A percentile compares a stretch with the other conserved stretches of the same genome.
phyloP scores from a whole-genome alignment of 2,113 vertebrate species.

The Martes martes region DNA sequence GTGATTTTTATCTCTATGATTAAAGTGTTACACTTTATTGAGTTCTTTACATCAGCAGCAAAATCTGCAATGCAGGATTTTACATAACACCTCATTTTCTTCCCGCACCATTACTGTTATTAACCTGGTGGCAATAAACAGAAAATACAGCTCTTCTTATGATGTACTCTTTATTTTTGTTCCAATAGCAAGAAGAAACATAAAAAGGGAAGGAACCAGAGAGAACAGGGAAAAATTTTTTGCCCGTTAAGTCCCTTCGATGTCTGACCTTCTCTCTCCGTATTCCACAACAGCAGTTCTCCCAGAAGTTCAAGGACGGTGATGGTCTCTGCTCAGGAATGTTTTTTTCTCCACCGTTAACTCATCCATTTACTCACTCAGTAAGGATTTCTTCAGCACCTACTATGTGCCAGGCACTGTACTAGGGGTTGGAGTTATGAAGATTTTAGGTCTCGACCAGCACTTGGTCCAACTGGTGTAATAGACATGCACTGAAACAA shows the following conservation, averaged over 20 bases:
- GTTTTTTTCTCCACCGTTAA: not conserved
- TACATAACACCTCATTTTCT: slow-evolving; percentile 86
- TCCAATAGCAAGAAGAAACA: not conserved
- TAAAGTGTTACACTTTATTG: slow-evolving; percentile 87
- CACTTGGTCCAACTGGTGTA: not conserved
- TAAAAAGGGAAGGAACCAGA: not conserved
- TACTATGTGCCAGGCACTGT: not conserved
- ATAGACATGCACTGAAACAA: not conserved
- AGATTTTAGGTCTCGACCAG: not conserved
- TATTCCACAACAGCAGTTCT: not conserved
- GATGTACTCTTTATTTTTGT: slow-evolving; percentile 67
- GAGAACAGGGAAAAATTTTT: not conserved
- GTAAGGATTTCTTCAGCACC: not conserved
- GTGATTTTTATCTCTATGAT: slow-evolving; percentile 88
- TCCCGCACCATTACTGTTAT: slow-evolving; percentile 82
- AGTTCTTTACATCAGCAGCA: slow-evolving; percentile 85
- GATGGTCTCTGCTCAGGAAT: not conserved
- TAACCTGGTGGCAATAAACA: slow-evolving; percentile 85
- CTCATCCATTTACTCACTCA: not conserved
- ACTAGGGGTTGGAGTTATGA: not conserved
- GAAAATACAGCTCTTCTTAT: slow-evolving; percentile 78
- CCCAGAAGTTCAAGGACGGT: not conserved
- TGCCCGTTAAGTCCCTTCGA: not conserved
- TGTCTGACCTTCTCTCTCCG: not conserved
- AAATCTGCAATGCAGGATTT: slow-evolving; percentile 87